These are phyloP conservation scores for Atherinomorus stipes DNA, from an alignment of 2,113 vertebrate species.

Conservation along the genomic window DNA sequence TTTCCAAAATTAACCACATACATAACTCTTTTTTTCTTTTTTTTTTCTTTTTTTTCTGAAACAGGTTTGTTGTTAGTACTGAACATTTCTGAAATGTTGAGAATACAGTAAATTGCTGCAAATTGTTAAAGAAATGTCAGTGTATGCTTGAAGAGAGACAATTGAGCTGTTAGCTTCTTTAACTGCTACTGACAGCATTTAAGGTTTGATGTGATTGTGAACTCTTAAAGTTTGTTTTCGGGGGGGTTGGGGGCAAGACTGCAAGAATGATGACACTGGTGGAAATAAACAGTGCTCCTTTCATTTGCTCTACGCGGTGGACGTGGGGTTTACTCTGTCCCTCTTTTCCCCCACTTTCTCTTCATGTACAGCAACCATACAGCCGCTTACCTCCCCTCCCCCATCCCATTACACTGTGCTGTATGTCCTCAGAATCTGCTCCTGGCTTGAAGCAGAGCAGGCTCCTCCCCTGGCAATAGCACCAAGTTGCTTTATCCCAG, in stretches of 20 bases:
- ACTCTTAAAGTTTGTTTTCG: constrained; percentile 11
- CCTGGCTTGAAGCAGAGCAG: constrained; percentile 58
- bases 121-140: neutral
- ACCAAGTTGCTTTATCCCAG: constrained; percentile 75
- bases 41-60: no score
- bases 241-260: neutral
- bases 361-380: constrained; percentile 65
- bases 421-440: constrained; percentile 68
- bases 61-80: neutral
- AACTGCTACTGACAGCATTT: constrained; percentile 5
- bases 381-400: constrained; percentile 60
- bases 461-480: constrained; percentile 77
- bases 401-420: constrained; percentile 55
- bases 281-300: constrained; percentile 34
- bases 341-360: neutral
- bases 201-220: constrained; percentile 25
- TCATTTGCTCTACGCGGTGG: constrained; percentile 26
- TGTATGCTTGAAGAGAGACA: constrained; percentile 12
- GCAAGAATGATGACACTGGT: constrained; percentile 54
- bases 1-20: neutral
- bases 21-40: neutral
- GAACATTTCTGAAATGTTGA: constrained; percentile 18
- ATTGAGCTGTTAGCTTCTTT: constrained; percentile 9
- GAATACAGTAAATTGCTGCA: neutral
- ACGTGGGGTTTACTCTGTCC: constrained; percentile 6